Evolutionary conservation across 2,888 invertebrate species (phyloP), one percentile per base, ranked within the genome.

Genomic region (Hirtodrosophila alboralis): DNA sequence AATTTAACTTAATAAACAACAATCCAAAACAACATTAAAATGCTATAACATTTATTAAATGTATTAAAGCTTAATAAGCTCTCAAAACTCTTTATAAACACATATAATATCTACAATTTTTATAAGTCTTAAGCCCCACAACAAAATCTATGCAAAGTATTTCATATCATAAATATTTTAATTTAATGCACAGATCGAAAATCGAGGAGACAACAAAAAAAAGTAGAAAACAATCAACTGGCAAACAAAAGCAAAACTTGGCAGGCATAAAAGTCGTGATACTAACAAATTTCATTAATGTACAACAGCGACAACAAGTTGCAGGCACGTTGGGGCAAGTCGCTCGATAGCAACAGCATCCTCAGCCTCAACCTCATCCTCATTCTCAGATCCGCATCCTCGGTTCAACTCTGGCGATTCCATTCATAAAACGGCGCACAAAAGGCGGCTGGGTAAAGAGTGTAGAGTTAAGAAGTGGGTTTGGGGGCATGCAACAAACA

Each of bases 211-310:
- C 23, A 7, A 23, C 23, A 57, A 33, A 16, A 33, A 16, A 16
- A 21, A 38, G 18, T 28, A n/a, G 6, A 49, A 33, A 33, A 47
- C 63, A 66, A 56, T 58, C 60, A 69, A 61, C 51, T 58, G 57
- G 48, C 40, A 56, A 75, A 84, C 77, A 78, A 78, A 78, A 77
- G 81, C 83, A 65, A n/a, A 62, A 64, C 51, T 51, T 69, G 63
- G 74, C 77, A 80, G 81, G 79, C 85, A 83, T 72, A 85, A 78
- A 84, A 83, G 73, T 88, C 88, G 87, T 87, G 87, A 87, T 86
- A 80, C 84, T 73, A 87, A 87, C 88, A 88, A 87, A 87, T 87
- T 87, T 87, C 84, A 77, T 84, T 85, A 80, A 83, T 87, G 88
- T 87, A 79, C 75, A 84, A 87, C 88, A 87, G 76, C 67, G 80